Conservation (phyloP, 2,113 vertebrate species). For the Struthidea cinerea region DNA sequence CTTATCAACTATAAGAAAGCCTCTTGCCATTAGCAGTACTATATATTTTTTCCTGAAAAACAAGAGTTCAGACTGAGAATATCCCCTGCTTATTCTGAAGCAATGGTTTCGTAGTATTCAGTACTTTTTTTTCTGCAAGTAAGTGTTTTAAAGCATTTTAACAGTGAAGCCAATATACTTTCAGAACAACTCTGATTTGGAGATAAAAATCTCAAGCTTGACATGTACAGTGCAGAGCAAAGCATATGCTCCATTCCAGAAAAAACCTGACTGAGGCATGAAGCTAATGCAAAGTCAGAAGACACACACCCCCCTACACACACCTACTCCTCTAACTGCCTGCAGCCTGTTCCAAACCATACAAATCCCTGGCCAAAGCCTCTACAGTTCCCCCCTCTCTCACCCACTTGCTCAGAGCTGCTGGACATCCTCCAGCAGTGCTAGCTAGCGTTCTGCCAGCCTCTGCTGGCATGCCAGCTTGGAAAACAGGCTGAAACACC, state of each 20-base stretch:
- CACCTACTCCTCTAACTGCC: not conserved
- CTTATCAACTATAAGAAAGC: not conserved
- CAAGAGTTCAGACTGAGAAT: not conserved
- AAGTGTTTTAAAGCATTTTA: not conserved
- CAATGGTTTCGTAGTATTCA: not conserved
- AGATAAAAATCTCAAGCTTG: not conserved
- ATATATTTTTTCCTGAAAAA: not conserved
- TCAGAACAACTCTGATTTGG: not conserved
- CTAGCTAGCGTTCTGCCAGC: not conserved
- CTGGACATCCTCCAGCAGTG: slow-evolving; percentile 15
- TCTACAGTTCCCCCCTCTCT: not conserved
- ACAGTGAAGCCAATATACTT: not conserved
- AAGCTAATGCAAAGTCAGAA: not conserved
- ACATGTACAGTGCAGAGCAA: not conserved
- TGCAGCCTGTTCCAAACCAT: not conserved
- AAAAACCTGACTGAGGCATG: slow-evolving; percentile 1
- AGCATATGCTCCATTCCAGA: slow-evolving; percentile 53
- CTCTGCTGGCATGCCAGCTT: not conserved
- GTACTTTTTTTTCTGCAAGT: not conserved
- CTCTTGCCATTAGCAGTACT: not conserved
- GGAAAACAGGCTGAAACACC: not conserved
- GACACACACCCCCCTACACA: not conserved
- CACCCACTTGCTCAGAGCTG: not conserved
- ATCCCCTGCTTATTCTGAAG: not conserved
- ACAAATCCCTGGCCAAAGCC: not conserved